Conservation (phyloP, 2,888 invertebrate genomes). For the Diaphora mendica region DNA sequence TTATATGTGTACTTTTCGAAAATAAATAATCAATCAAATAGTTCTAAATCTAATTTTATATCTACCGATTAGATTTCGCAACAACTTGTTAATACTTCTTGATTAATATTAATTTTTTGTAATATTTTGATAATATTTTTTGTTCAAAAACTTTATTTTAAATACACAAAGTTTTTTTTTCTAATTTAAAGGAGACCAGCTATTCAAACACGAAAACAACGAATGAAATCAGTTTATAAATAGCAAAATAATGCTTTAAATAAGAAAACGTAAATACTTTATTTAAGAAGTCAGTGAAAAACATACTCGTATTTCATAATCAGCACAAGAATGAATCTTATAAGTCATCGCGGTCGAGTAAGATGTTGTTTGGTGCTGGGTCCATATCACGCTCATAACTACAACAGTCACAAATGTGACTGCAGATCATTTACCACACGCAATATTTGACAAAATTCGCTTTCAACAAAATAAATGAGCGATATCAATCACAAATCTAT, state of each 20-base stretch:
- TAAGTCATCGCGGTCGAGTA: not conserved
- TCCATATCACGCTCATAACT: slow-evolving; percentile 10
- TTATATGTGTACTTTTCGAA: too few species aligned
- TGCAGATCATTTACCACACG: slow-evolving; percentile 31
- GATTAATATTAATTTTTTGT: too few species aligned
- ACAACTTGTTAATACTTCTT: too few species aligned
- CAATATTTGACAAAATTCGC: slow-evolving; percentile 37
- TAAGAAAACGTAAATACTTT: not conserved
- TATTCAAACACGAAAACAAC: too few species aligned
- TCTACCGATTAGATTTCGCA: too few species aligned
- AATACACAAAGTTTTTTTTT: too few species aligned
- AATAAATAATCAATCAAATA: too few species aligned
- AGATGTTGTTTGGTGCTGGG: not conserved
- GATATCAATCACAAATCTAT: slow-evolving; percentile 53
- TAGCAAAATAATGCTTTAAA: not conserved
- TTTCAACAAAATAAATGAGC: slow-evolving; percentile 47
- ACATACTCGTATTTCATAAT: not conserved
- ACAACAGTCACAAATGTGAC: slow-evolving; percentile 31
- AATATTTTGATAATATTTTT: too few species aligned
- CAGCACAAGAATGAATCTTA: not conserved
- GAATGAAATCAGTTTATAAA: not conserved
- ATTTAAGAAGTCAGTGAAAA: too few species aligned
- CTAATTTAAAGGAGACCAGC: too few species aligned
- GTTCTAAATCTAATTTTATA: too few species aligned
- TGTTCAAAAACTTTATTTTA: too few species aligned